Evolutionary conservation across 2,113 vertebrate species (phyloP).

Genomic region (Otocyon megalotis): DNA sequence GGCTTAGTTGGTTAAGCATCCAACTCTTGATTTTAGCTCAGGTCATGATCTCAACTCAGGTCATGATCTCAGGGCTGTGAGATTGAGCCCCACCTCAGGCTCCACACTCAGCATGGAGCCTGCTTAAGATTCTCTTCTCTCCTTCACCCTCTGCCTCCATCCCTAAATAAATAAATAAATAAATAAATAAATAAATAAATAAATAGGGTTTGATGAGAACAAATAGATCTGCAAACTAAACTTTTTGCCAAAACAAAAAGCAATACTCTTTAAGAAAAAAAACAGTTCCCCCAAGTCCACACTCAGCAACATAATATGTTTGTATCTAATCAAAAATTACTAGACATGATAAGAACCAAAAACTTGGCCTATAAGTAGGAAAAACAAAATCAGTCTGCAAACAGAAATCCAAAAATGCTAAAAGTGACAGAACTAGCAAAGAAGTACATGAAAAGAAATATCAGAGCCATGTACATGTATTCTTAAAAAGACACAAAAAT

Average conservation of each 20-base stretch:
- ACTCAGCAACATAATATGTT: conserved; percentile 17
- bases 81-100: neutral
- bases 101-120: neutral
- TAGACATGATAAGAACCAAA: neutral
- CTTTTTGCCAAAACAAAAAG: conserved; percentile 31
- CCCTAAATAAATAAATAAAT: neutral
- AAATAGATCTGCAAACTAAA: conserved; percentile 11
- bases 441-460: conserved; percentile 27
- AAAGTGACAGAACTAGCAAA: conserved; percentile 33
- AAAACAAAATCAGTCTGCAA: conserved; percentile 32
- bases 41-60: no score
- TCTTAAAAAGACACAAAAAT: conserved; percentile 40
- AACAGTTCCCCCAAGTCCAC: neutral
- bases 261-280: neutral
- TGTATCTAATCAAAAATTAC: conserved; percentile 62
- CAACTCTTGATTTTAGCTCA: neutral
- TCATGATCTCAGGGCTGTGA: no score
- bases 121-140: neutral
- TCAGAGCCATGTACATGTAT: neutral
- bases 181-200: neutral
- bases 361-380: neutral
- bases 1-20: neutral
- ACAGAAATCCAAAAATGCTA: conserved; percentile 34
- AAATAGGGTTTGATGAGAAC: neutral
- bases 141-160: no score